Evolutionary conservation across 2,888 invertebrate species (phyloP).

Genomic region (Plemyria rubiginata): DNA sequence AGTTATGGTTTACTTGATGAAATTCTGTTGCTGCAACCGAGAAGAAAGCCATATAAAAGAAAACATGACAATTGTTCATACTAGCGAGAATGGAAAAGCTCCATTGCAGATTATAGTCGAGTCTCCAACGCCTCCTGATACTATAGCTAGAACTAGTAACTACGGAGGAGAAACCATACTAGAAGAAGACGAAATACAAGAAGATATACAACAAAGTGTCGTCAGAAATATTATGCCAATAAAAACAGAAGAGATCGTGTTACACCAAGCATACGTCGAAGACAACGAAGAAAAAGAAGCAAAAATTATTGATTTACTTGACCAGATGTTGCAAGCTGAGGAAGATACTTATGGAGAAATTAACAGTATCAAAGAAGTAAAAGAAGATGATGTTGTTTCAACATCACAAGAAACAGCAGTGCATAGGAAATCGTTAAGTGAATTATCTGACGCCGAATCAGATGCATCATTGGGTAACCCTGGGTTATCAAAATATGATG

Average conservation of each 20-base stretch:
- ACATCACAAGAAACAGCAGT: constrained; percentile 48
- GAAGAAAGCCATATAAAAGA: constrained; percentile 48
- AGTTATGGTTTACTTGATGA: constrained; percentile 70
- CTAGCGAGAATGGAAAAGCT: constrained; percentile 64
- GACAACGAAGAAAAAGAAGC: constrained; percentile 77
- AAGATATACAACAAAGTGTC: constrained; percentile 48
- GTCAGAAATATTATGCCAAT: constrained; percentile 47
- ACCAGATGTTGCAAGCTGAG: constrained; percentile 79
- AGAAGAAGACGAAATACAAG: constrained; percentile 43
- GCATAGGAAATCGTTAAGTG: constrained; percentile 72
- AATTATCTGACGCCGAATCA: constrained; percentile 75
- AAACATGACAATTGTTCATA: constrained; percentile 49
- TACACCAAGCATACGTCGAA: constrained; percentile 67
- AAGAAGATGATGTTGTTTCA: constrained; percentile 50
- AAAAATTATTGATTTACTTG: constrained; percentile 77
- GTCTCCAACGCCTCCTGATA: constrained; percentile 73
- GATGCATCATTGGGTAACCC: constrained; percentile 75
- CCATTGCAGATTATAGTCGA: constrained; percentile 74
- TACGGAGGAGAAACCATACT: constrained; percentile 48
- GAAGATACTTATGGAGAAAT: constrained; percentile 74
- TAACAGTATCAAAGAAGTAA: constrained; percentile 61
- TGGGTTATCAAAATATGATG: constrained; percentile 82
- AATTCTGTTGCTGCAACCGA: constrained; percentile 63
- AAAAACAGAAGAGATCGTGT: constrained; percentile 59
- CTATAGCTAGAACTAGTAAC: constrained; percentile 57